Conservation (phyloP, 35 echinoderm and acorn worm genomes). For the Heliocidaris erythrogramma region DNA sequence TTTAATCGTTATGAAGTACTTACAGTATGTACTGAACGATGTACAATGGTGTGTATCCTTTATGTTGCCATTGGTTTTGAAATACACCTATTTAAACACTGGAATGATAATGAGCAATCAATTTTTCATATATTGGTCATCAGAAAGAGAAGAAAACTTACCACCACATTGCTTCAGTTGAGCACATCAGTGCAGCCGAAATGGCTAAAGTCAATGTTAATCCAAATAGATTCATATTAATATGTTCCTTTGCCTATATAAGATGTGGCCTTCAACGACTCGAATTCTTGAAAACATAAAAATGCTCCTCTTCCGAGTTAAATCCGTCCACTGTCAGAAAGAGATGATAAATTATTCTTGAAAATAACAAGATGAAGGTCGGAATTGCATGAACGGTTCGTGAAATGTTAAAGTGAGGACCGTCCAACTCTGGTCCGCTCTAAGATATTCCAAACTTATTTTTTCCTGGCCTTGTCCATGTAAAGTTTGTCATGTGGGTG, state of each 20-base stretch:
- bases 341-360: neutral
- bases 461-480: neutral
- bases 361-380: neutral
- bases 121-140: neutral
- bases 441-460: neutral
- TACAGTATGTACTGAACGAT: no score
- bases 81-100: no score
- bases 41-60: no score
- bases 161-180: neutral
- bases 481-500: constrained; percentile 1
- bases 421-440: neutral
- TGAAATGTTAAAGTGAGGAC: neutral
- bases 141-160: neutral
- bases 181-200: neutral
- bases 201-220: constrained; percentile 10
- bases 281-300: neutral
- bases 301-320: neutral
- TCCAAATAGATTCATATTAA: constrained; percentile 3
- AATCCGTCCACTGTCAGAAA: neutral
- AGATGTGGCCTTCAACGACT: neutral
- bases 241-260: neutral
- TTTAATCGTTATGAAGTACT: no score
- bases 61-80: no score
- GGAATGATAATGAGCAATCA: no score
- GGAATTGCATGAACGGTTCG: neutral